Conservation (phyloP, 1,140 invertebrate species). For the Frieseomelitta varia region DNA sequence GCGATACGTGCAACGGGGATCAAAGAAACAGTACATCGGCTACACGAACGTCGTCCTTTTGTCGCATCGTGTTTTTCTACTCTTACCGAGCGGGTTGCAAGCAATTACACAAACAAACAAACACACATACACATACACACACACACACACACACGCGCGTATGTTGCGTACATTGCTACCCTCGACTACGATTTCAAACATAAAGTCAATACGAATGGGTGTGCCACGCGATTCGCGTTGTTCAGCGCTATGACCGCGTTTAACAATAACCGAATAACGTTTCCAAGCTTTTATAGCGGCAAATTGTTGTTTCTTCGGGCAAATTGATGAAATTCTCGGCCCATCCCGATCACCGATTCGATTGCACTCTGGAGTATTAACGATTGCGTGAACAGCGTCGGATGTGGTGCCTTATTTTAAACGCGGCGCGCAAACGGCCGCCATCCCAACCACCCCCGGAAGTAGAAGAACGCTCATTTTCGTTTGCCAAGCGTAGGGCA, state of each 20-base stretch:
- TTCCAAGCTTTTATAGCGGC: constrained; percentile 11
- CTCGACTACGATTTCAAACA: constrained; percentile 8
- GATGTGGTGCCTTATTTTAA: constrained; percentile 80
- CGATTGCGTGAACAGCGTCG: constrained; percentile 70
- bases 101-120: no score
- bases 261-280: constrained; percentile 2
- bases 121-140: no score
- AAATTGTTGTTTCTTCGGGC: not conserved
- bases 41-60: not conserved
- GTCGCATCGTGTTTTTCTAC: constrained; percentile 25
- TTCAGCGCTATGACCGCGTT: not conserved
- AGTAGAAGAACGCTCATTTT: constrained; percentile 60
- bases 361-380: constrained; percentile 50
- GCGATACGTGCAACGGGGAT: constrained; percentile 48
- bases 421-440: constrained; percentile 66
- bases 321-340: not conserved
- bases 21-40: constrained; percentile 37
- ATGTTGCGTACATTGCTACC: no score
- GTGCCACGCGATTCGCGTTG: not conserved
- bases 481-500: constrained; percentile 4
- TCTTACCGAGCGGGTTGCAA: not conserved
- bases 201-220: constrained; percentile 37
- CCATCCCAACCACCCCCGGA: constrained; percentile 70
- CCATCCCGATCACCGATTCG: constrained; percentile 28
- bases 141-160: no score